Conservation (phyloP, 1,140 invertebrate species). For the Subanguina moxae region DNA sequence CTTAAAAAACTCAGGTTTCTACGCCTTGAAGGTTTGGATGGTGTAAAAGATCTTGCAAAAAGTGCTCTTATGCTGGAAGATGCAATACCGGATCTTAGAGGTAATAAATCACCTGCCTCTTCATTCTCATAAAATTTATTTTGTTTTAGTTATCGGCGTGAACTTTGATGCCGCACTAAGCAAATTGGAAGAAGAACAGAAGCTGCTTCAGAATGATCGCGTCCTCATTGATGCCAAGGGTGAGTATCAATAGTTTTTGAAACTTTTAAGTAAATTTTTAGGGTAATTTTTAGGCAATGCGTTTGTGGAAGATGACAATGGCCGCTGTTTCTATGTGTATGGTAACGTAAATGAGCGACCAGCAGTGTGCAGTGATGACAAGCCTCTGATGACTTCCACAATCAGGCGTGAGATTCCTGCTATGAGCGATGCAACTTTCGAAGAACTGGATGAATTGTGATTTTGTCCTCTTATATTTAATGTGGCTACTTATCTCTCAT, state of each 20-base stretch:
- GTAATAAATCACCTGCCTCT: too few species aligned
- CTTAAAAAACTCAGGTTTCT: slow-evolving; percentile 61
- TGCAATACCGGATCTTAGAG: slow-evolving; percentile 54
- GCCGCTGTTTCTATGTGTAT: slow-evolving; percentile 50
- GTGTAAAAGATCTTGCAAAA: slow-evolving; percentile 55
- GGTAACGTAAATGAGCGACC: slow-evolving; percentile 48
- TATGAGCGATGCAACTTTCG: slow-evolving; percentile 55
- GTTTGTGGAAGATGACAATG: slow-evolving; percentile 57
- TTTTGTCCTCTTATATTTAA: too few species aligned
- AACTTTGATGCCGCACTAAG: slow-evolving; percentile 54
- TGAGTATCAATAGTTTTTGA: slow-evolving; percentile 6
- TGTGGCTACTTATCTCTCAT: too few species aligned
- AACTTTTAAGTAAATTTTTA: not conserved
- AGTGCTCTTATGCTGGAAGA: slow-evolving; percentile 60
- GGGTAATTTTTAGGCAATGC: slow-evolving; percentile 44
- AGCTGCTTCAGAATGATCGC: slow-evolving; percentile 43
- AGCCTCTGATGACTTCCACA: slow-evolving; percentile 49
- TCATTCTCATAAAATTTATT: too few species aligned
- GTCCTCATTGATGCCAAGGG: slow-evolving; percentile 54
- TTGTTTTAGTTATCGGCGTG: slow-evolving; percentile 51
- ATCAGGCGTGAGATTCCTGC: slow-evolving; percentile 53
- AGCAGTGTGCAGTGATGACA: slow-evolving; percentile 51
- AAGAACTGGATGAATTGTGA: slow-evolving; percentile 43
- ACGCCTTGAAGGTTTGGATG: slow-evolving; percentile 57
- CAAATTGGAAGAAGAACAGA: slow-evolving; percentile 45